phyloP scores from a whole-genome alignment of 1,140 invertebrate genomes.

The Hirudo medicinalis region DNA sequence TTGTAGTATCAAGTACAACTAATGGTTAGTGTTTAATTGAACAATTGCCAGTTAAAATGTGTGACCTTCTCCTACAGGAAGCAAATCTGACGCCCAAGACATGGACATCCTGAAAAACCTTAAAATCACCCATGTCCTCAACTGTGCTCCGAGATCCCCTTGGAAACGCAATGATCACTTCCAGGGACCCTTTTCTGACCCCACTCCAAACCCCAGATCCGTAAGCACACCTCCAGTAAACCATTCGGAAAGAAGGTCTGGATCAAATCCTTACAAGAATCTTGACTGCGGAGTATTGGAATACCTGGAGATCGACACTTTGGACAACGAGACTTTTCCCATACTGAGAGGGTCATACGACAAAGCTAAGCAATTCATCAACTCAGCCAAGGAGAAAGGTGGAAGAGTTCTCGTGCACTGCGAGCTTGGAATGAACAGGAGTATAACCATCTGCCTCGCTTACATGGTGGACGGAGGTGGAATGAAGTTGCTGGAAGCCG shows the following conservation, averaged over 20 bases:
- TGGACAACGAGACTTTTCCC: constrained; percentile 20
- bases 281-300: constrained; percentile 10
- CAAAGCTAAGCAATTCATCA: constrained; percentile 18
- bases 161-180: not conserved
- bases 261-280: constrained; percentile 18
- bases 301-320: constrained; percentile 21
- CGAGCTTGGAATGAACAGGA: constrained; percentile 64
- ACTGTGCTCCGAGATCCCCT: constrained; percentile 18
- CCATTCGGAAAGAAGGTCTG: not conserved
- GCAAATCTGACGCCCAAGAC: constrained; percentile 17
- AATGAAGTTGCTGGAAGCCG: constrained; percentile 15
- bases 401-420: constrained; percentile 61
- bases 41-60: not conserved
- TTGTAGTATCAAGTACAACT: too few relatives aligned
- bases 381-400: constrained; percentile 15
- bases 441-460: constrained; percentile 57
- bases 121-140: constrained; percentile 23
- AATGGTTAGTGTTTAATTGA: too few relatives aligned
- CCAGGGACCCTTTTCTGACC: not conserved
- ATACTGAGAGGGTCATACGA: constrained; percentile 14
- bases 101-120: not conserved
- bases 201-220: not conserved
- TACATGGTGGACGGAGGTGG: constrained; percentile 26
- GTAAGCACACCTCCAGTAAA: not conserved
- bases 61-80: not conserved